Percentiles rank a stretch among this genome's conserved stretches.
phyloP scores from a whole-genome alignment of 1,140 invertebrate genomes.

The Ericerus pela region DNA sequence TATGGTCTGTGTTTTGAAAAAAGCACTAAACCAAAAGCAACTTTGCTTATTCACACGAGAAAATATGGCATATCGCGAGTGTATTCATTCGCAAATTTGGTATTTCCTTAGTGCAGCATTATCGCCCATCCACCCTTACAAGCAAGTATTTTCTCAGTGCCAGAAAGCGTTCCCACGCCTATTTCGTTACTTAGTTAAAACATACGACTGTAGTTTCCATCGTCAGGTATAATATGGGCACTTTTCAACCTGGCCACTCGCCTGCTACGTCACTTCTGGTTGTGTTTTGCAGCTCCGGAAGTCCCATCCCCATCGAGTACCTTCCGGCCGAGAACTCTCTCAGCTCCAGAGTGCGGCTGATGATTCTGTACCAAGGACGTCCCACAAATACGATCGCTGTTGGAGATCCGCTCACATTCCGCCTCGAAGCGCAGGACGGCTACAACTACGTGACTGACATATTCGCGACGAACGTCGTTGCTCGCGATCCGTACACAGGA shows the following conservation, averaged over 20 bases:
- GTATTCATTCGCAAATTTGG: no score
- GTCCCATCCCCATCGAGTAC: constrained; percentile 80
- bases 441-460: constrained; percentile 79
- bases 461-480: constrained; percentile 85
- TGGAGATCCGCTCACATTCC: constrained; percentile 80
- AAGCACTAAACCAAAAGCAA: no score
- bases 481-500: constrained; percentile 79
- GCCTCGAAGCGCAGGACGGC: constrained; percentile 73
- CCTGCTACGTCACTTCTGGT: not conserved
- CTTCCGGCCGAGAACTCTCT: constrained; percentile 76
- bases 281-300: constrained; percentile 45
- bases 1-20: no score
- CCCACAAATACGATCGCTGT: constrained; percentile 86
- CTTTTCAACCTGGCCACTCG: not conserved
- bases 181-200: no score
- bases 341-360: constrained; percentile 66
- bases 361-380: constrained; percentile 74
- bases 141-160: no score
- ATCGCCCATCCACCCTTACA: no score
- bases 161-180: no score
- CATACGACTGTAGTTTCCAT: not conserved
- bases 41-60: no score
- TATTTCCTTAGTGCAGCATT: no score
- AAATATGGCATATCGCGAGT: no score
- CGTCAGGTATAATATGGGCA: not conserved